These are phyloP conservation scores for Bubo blakistoni DNA, from an alignment of 2,113 vertebrate species.

Conservation along the genomic window DNA sequence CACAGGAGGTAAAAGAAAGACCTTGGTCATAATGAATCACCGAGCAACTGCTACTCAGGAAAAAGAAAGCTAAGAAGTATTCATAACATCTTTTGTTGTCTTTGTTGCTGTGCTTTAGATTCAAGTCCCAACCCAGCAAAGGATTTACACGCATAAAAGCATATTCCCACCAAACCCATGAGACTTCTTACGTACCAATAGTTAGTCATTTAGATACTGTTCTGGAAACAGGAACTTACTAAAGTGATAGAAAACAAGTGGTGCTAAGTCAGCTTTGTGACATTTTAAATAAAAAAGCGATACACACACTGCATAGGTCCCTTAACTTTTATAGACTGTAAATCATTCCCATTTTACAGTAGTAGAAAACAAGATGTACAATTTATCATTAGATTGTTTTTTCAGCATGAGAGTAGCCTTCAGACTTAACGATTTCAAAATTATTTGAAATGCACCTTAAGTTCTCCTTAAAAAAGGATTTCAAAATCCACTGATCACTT, in stretches of 20 bases:
- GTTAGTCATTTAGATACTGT: neutral
- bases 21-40: neutral
- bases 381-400: neutral
- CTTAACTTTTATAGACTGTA: neutral
- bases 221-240: neutral
- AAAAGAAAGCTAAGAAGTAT: neutral
- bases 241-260: neutral
- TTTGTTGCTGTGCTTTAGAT: neutral
- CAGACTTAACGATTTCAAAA: neutral
- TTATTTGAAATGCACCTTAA: neutral
- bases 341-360: neutral
- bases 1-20: neutral
- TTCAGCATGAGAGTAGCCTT: neutral
- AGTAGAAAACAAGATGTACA: accelerated
- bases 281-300: neutral
- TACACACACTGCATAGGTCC: neutral
- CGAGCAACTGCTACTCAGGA: neutral
- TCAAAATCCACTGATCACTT: neutral
- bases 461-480: neutral
- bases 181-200: neutral
- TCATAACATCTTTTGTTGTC: neutral
- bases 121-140: neutral
- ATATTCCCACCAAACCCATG: neutral
- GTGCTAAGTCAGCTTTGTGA: neutral
- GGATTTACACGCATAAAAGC: neutral